Conservation (phyloP, 2,797 vertebrate species). For the Crenuchus spilurus region DNA sequence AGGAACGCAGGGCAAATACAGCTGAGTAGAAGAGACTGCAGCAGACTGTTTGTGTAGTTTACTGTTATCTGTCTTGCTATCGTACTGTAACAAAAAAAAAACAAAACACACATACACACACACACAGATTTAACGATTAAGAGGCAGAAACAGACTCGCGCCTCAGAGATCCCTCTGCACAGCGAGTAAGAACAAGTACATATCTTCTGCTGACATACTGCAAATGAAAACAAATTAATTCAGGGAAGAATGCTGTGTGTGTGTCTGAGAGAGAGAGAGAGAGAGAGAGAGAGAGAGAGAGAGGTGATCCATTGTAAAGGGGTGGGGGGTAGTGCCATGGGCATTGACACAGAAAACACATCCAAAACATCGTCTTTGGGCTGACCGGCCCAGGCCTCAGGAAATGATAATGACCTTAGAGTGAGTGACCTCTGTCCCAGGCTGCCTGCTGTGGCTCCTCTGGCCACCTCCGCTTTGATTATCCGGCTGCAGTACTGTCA, state of each 20-base stretch:
- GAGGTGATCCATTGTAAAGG: not conserved
- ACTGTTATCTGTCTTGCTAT: conserved; percentile 57
- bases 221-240: conserved; percentile 80
- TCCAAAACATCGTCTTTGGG: conserved; percentile 70
- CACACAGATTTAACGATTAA: conserved; percentile 62
- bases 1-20: conserved; percentile 42
- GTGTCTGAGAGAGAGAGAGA: conserved; percentile 34
- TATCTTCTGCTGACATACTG: conserved; percentile 73
- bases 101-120: conserved; percentile 30
- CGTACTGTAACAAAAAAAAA: conserved; percentile 50
- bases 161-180: conserved; percentile 64
- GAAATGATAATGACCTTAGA: conserved; percentile 70
- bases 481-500: conserved; percentile 55
- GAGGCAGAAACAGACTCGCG: conserved; percentile 64
- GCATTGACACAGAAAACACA: conserved; percentile 62
- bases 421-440: conserved; percentile 66
- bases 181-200: conserved; percentile 63
- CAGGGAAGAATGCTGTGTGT: conserved; percentile 62
- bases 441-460: conserved; percentile 51
- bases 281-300: conserved; percentile 14
- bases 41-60: conserved; percentile 54
- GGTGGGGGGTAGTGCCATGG: conserved; percentile 33
- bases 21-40: conserved; percentile 36
- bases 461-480: conserved; percentile 40
- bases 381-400: conserved; percentile 66